These are phyloP conservation scores for Orius laevigatus DNA, from an alignment of 1,140 invertebrate species.

Conservation along the genomic window DNA sequence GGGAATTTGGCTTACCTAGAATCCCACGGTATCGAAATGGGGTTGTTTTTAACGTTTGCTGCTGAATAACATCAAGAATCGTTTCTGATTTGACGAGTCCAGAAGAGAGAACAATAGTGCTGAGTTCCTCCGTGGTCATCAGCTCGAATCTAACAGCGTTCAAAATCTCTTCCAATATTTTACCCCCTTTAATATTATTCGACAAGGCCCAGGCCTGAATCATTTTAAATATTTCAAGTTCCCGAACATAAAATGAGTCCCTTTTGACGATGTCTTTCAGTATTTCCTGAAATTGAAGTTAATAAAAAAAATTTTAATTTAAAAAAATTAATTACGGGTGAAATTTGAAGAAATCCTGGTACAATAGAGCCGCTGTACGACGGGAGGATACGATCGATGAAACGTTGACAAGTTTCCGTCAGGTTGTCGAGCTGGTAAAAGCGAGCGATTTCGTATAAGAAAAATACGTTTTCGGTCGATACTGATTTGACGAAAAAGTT, in stretches of 20 bases:
- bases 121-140: conserved; percentile 70
- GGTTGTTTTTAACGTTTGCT: conserved; percentile 57
- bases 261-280: conserved; percentile 66
- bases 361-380: conserved; percentile 49
- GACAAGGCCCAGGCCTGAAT: conserved; percentile 70
- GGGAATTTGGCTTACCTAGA: conserved; percentile 36
- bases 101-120: conserved; percentile 73
- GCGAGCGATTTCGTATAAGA: conserved; percentile 79
- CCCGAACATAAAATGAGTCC: conserved; percentile 89
- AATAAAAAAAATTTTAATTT: conserved; percentile 1
- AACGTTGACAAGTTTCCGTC: conserved; percentile 44
- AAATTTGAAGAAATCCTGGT: conserved; percentile 73
- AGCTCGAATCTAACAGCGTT: conserved; percentile 60
- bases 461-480: conserved; percentile 75
- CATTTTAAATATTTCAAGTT: conserved; percentile 87
- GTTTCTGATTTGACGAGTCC: conserved; percentile 71
- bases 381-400: conserved; percentile 74
- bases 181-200: conserved; percentile 31
- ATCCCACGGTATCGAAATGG: conserved; percentile 67
- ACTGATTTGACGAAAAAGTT: conserved; percentile 82
- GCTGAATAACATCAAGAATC: conserved; percentile 85
- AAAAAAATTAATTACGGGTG: conserved; percentile 50
- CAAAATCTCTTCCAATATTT: conserved; percentile 18
- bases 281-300: conserved; percentile 36
- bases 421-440: conserved; percentile 49